Percentiles rank a stretch among this genome's conserved stretches.
Conservation (phyloP, 2,888 invertebrate species). For the Brenthis daphne region DNA sequence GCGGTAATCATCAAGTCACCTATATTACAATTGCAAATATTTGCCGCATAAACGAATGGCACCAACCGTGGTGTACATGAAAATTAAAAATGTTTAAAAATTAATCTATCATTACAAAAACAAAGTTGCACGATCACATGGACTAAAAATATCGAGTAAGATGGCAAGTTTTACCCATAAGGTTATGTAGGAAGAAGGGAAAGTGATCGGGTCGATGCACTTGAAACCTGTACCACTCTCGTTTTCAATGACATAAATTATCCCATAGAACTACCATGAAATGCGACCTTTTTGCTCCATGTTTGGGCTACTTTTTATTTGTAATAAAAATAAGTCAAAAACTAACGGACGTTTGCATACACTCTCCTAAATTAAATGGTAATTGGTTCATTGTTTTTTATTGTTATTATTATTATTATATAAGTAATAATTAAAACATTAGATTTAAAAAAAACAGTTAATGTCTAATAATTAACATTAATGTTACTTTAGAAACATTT, state of each 20-base stretch:
- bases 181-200: constrained; percentile 44
- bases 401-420: background rate
- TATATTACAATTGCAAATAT: too few relatives aligned
- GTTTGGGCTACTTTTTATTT: background rate
- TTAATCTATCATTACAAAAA: background rate
- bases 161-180: constrained; percentile 14
- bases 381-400: background rate
- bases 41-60: too few relatives aligned
- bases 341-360: background rate
- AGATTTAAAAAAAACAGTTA: too few relatives aligned
- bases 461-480: too few relatives aligned
- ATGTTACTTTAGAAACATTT: too few relatives aligned
- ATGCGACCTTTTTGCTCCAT: constrained; percentile 5
- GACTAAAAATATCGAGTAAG: background rate
- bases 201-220: constrained; percentile 40
- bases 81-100: background rate
- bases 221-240: constrained; percentile 34
- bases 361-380: background rate
- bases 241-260: constrained; percentile 35
- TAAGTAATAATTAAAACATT: too few relatives aligned
- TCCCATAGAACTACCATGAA: constrained; percentile 11
- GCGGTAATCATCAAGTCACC: too few relatives aligned
- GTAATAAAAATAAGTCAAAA: constrained; percentile 1
- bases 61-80: too few relatives aligned
- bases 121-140: background rate